phyloP scores from a whole-genome alignment of 2,113 vertebrate species.

The Nestor notabilis region DNA sequence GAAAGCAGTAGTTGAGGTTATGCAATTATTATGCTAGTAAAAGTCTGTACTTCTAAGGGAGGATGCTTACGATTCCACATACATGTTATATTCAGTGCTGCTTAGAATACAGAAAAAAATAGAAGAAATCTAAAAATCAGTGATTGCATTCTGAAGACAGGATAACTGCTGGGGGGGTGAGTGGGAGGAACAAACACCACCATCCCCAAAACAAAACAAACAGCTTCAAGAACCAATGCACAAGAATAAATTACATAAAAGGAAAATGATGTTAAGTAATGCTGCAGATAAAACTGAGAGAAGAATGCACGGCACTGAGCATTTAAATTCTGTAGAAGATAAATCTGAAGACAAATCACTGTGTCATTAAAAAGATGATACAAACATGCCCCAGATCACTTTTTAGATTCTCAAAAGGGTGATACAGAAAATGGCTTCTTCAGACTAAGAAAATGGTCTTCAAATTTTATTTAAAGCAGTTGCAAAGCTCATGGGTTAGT shows the following conservation, averaged over 20 bases:
- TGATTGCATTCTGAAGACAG: neutral
- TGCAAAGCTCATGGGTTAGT: neutral
- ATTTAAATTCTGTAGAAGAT: neutral
- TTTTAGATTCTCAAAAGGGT: neutral
- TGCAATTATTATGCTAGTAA: neutral
- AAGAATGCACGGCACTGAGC: neutral
- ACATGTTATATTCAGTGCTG: neutral
- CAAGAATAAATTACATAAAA: neutral
- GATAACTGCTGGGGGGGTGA: neutral
- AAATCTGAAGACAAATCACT: neutral
- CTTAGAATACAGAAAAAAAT: neutral
- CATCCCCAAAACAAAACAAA: neutral
- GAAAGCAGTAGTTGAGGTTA: neutral
- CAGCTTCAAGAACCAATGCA: neutral
- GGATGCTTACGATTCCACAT: neutral
- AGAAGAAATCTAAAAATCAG: neutral
- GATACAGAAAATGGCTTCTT: neutral
- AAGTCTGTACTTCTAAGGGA: neutral
- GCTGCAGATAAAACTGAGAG: neutral
- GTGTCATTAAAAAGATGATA: neutral
- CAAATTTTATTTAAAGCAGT: neutral
- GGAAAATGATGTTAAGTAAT: neutral
- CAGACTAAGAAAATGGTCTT: neutral
- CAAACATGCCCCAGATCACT: neutral
- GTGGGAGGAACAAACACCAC: neutral